Evolutionary conservation across 1,140 invertebrate species (phyloP), one percentile per base, ranked within the genome.

Genomic region (Lethrus apterus): DNA sequence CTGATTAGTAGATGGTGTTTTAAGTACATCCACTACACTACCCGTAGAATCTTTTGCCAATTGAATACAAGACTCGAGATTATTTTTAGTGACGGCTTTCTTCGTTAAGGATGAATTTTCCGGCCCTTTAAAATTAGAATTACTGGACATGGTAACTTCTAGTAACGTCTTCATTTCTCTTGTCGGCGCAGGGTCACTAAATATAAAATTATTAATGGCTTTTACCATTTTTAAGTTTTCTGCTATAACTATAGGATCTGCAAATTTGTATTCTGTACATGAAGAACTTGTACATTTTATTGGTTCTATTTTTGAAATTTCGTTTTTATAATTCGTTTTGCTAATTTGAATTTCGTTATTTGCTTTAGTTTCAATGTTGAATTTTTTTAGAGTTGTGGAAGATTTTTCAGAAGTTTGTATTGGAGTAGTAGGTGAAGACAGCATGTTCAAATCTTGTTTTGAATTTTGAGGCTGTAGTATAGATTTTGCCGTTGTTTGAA

Each of bases 201-300:
- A 78, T 38, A 66, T 75, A 30, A 74, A 78, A 49, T 70, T 70
- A 45, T 72, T 72, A 4, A 70, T 68, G 0, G 71, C 68, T 26
- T 65, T 60, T 9, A 59, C 51, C 1, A 57, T 49, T 48, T 60
- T 61, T 11, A 48, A 35, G 31, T 57, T 58, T 40, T 64, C 55
- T 2, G 58, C 52, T 24, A 66, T 51, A 2, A 65, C 46, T 11
- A 64, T 14, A 9, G 64, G 64, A 34, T 56, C 53, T 3, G 64
- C 59, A 50, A 66, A 66, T 36, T 54, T 58, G 45, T 51, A 65
- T 44, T 54, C 44, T 70, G 10, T 67, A 59, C 34, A 69, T 70
- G 52, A 67, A 63, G n/a, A 66, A 68, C 2, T 50, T 54, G 2
- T n/a, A 10, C 9, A 17, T 44, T 41, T 36, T 30, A 41, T 31